Evolutionary conservation across 2,113 vertebrate species (phyloP).

Genomic region (Numida meleagris): DNA sequence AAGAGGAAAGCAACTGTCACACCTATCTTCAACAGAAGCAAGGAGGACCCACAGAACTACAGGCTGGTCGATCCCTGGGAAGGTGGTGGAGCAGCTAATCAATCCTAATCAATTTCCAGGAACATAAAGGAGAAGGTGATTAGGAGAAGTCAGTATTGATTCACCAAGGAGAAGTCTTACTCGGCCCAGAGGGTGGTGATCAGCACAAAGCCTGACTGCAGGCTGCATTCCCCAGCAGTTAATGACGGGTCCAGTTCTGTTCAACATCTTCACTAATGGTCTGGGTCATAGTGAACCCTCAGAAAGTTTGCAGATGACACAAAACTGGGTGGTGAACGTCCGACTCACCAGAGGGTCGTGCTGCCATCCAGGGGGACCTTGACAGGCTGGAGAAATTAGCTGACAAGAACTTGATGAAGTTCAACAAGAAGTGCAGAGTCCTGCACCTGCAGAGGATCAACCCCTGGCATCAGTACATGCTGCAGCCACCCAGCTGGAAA

Average conservation of each 20-base stretch:
- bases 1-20: not conserved
- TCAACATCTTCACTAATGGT: accelerated
- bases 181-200: not conserved
- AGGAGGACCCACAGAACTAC: not conserved
- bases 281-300: not conserved
- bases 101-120: not conserved
- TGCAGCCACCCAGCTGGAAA: not conserved
- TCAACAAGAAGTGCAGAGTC: not conserved
- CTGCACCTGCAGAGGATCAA: not conserved
- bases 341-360: not conserved
- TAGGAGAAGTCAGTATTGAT: not conserved
- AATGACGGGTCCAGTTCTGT: not conserved
- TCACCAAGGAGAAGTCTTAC: not conserved
- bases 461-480: not conserved
- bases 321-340: not conserved
- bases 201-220: not conserved
- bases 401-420: not conserved
- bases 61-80: not conserved
- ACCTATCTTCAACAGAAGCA: not conserved
- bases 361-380: not conserved
- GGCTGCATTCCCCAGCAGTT: not conserved
- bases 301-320: not conserved
- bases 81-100: not conserved
- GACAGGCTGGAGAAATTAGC: not conserved
- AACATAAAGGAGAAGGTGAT: not conserved